These are phyloP conservation scores for Drosophila sordidula DNA, from an alignment of 2,888 invertebrate species.

Conservation along the genomic window DNA sequence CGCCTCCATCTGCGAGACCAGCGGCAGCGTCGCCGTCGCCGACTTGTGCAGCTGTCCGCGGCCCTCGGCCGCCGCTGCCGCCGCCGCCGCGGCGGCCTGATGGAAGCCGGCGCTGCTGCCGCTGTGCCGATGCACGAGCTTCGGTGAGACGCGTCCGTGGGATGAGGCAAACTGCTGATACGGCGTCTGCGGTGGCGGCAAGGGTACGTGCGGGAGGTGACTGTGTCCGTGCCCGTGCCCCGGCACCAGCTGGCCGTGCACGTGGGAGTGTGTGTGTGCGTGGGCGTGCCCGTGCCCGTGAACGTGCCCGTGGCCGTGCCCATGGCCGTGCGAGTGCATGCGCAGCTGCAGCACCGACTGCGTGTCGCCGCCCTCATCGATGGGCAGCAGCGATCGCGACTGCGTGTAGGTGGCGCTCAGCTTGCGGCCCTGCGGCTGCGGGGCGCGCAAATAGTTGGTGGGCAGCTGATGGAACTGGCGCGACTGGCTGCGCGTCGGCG, in stretches of 20 bases:
- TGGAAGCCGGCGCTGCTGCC: slow-evolving; percentile 82
- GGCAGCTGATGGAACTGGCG: slow-evolving; percentile 87
- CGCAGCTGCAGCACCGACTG: slow-evolving; percentile 81
- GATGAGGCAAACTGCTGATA: slow-evolving; percentile 74
- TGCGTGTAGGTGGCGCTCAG: slow-evolving; percentile 85
- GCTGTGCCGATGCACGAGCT: slow-evolving; percentile 83
- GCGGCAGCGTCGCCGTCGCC: slow-evolving; percentile 84
- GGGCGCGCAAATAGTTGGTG: slow-evolving; percentile 85
- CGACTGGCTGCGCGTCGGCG: slow-evolving; percentile 82
- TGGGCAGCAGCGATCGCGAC: slow-evolving; percentile 85
- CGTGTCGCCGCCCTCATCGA: slow-evolving; percentile 82
- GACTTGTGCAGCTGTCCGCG: slow-evolving; percentile 82
- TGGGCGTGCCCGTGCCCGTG: slow-evolving; percentile 73
- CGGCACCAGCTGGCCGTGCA: slow-evolving; percentile 61
- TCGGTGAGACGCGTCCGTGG: slow-evolving; percentile 82
- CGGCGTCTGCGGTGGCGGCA: slow-evolving; percentile 50
- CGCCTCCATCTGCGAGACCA: slow-evolving; percentile 84
- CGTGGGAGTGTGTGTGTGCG: slow-evolving; percentile 64
- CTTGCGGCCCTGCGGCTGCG: slow-evolving; percentile 83
- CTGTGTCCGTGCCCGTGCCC: slow-evolving; percentile 54
- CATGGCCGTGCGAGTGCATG: slow-evolving; percentile 74
- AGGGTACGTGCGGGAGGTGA: slow-evolving; percentile 53
- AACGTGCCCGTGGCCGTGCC: slow-evolving; percentile 62
- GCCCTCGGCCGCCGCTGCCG: slow-evolving; percentile 2
- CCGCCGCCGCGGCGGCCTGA: slow-evolving; percentile 55